Conservation (phyloP, 2,888 invertebrate species). For the Physocephala rufipes region DNA sequence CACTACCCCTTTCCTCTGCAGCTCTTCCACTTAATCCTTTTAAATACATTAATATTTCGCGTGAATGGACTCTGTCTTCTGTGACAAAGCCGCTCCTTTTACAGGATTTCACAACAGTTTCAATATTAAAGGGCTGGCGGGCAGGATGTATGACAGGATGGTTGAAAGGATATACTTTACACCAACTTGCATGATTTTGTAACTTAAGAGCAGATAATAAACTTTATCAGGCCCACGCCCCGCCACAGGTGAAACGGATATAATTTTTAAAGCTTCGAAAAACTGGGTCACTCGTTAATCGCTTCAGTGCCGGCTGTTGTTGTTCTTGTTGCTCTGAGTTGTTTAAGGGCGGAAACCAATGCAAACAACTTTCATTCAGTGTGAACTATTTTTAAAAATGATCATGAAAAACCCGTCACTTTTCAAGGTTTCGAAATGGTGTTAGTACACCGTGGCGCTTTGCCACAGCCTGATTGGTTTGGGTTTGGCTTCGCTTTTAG, state of each 20-base stretch:
- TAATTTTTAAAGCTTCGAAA: not conserved
- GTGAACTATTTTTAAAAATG: not conserved
- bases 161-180: constrained; percentile 4
- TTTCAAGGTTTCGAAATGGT: not conserved
- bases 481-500: too few relatives aligned
- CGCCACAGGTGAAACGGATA: not conserved
- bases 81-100: not conserved
- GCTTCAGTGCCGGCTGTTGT: not conserved
- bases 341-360: not conserved
- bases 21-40: not conserved
- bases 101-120: not conserved
- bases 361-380: not conserved
- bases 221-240: constrained; percentile 1
- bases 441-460: not conserved
- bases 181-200: constrained; percentile 1
- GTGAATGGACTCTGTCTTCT: not conserved
- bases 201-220: not conserved
- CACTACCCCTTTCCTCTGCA: not conserved
- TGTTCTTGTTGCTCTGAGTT: not conserved
- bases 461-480: not conserved
- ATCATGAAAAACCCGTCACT: not conserved
- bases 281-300: constrained; percentile 4
- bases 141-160: constrained; percentile 6
- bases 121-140: too few relatives aligned
- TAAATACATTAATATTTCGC: not conserved